A percentile compares a stretch with the other conserved stretches of the same genome.
Conservation (phyloP, 2,888 invertebrate genomes). For the Eurytoma adleriae region DNA sequence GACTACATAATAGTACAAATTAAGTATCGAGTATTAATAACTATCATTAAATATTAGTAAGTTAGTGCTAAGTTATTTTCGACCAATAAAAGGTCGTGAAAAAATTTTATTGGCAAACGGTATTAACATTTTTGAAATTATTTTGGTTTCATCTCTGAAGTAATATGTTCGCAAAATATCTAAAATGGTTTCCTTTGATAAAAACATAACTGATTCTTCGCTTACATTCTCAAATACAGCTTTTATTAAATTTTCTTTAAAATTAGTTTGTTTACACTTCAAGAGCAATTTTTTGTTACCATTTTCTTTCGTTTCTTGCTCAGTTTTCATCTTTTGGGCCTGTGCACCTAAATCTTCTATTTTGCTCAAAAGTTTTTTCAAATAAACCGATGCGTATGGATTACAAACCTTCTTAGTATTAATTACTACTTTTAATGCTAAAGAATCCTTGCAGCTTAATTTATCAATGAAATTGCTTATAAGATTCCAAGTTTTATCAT, state of each 20-base stretch:
- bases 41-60: too few relatives aligned
- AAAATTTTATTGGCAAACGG: background rate
- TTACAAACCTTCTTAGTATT: background rate
- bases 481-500: background rate
- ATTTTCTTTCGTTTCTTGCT: too few relatives aligned
- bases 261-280: too few relatives aligned
- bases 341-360: background rate
- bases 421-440: background rate
- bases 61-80: too few relatives aligned
- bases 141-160: background rate
- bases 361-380: slow-evolving; percentile 38
- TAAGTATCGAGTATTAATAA: too few relatives aligned
- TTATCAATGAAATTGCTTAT: background rate
- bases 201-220: background rate
- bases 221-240: background rate
- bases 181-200: background rate
- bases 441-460: background rate
- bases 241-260: background rate
- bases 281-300: too few relatives aligned
- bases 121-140: background rate
- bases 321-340: too few relatives aligned
- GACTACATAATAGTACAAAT: too few relatives aligned
- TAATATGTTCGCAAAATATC: slow-evolving; percentile 45
- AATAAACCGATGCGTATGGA: background rate
- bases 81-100: background rate